Percentiles rank a stretch among this genome's conserved stretches.
Evolutionary conservation across 2,113 vertebrate species (phyloP).

Genomic region (Struthio camelus): DNA sequence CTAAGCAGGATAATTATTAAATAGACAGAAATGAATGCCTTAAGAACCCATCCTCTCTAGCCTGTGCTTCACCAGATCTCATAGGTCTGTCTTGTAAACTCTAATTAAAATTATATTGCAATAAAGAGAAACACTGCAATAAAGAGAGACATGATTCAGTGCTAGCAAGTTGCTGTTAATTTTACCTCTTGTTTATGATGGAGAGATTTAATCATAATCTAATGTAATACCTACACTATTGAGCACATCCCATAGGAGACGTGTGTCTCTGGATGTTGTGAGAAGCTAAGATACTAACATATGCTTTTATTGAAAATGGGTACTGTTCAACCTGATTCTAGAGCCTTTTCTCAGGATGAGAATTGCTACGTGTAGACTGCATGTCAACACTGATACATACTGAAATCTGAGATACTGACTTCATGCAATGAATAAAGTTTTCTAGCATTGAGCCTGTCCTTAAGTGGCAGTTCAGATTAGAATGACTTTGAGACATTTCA

Average conservation of each 20-base stretch:
- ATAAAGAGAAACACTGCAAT: slow-evolving; percentile 20
- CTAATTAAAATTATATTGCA: slow-evolving; percentile 59
- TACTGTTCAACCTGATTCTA: rapidly evolving
- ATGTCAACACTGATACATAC: rapidly evolving
- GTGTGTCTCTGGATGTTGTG: rapidly evolving
- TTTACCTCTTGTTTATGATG: slow-evolving; percentile 15
- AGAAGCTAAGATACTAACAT: rapidly evolving
- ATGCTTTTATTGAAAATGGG: neutral
- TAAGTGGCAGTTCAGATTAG: neutral
- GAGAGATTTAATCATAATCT: neutral
- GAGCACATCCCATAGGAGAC: neutral
- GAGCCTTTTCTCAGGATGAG: neutral
- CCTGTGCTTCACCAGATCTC: slow-evolving; percentile 21
- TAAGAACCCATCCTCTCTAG: neutral
- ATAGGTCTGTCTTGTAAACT: slow-evolving; percentile 40
- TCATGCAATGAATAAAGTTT: neutral
- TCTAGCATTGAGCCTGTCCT: neutral
- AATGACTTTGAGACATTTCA: neutral
- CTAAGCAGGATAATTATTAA: slow-evolving; percentile 51
- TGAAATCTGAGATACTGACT: neutral
- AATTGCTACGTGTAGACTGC: neutral
- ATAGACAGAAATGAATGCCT: slow-evolving; percentile 3
- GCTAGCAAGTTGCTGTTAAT: slow-evolving; percentile 23
- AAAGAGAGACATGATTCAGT: slow-evolving; percentile 19
- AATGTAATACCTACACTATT: rapidly evolving